Percentiles rank a stretch among this genome's conserved stretches.
Conservation (phyloP, 2,888 invertebrate species). For the Neria commutata region DNA sequence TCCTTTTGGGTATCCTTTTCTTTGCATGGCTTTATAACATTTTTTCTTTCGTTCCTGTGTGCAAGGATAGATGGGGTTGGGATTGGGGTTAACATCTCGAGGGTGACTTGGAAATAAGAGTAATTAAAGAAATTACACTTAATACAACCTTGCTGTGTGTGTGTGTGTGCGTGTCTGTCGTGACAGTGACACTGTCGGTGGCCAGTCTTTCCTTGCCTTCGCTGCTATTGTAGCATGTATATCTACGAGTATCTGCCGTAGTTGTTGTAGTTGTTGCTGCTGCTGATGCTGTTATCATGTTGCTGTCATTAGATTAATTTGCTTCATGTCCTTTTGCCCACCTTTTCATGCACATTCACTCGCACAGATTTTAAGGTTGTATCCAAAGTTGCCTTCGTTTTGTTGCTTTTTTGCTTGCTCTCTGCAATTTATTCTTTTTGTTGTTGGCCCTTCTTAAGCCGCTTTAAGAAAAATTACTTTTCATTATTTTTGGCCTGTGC, state of each 20-base stretch:
- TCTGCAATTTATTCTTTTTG: background rate
- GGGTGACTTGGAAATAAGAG: slow-evolving; percentile 7
- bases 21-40: too few species aligned
- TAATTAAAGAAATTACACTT: slow-evolving; percentile 22
- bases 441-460: slow-evolving; percentile 4
- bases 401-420: background rate
- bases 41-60: too few species aligned
- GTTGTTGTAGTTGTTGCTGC: background rate
- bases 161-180: background rate
- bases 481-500: slow-evolving; percentile 2
- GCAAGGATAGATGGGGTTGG: too few species aligned
- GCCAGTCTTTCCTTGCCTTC: background rate
- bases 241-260: background rate
- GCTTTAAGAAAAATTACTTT: slow-evolving; percentile 4
- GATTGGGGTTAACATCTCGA: too few species aligned
- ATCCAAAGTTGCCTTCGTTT: slow-evolving; percentile 28
- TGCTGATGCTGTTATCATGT: too few species aligned
- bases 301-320: slow-evolving; percentile 9
- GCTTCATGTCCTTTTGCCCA: slow-evolving; percentile 3
- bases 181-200: background rate
- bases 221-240: too few species aligned
- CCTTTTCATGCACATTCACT: slow-evolving; percentile 36
- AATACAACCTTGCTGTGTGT: background rate
- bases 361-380: slow-evolving; percentile 13
- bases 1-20: too few species aligned